These are phyloP conservation scores for Emydoidea blandingii DNA, from an alignment of 2,797 vertebrate species.

Conservation along the genomic window DNA sequence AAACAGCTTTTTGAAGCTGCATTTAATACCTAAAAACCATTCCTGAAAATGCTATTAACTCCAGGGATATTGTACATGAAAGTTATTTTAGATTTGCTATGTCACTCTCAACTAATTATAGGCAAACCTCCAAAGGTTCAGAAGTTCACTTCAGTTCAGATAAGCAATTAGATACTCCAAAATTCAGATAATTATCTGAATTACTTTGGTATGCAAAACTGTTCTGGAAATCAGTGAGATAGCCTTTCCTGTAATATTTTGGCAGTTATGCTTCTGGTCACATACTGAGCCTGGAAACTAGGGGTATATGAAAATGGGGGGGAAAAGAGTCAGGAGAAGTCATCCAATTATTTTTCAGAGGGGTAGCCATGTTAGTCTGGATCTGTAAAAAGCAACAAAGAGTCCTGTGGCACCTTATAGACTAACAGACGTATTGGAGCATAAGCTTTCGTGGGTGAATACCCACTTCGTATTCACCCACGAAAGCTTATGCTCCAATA, in stretches of 20 bases:
- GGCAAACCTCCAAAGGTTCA: slow-evolving; percentile 16
- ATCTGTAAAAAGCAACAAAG: too few relatives aligned
- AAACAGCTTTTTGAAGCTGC: slow-evolving; percentile 54
- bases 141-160: slow-evolving; percentile 57
- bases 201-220: slow-evolving; percentile 38
- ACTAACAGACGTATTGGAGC: too few relatives aligned
- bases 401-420: too few relatives aligned
- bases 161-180: slow-evolving; percentile 55
- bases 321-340: background rate
- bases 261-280: slow-evolving; percentile 1
- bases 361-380: too few relatives aligned
- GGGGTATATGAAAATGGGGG: background rate
- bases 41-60: slow-evolving; percentile 24
- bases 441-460: too few relatives aligned
- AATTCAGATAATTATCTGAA: slow-evolving; percentile 15
- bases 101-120: background rate
- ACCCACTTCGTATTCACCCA: too few relatives aligned
- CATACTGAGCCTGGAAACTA: background rate
- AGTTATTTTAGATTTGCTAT: slow-evolving; percentile 27
- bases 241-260: slow-evolving; percentile 9
- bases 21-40: slow-evolving; percentile 48
- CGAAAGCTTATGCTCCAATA: too few relatives aligned
- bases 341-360: background rate
- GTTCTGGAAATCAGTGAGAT: slow-evolving; percentile 7
- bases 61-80: slow-evolving; percentile 33